phyloP scores from a whole-genome alignment of 1,140 invertebrate genomes.

The Drosophila melanica region DNA sequence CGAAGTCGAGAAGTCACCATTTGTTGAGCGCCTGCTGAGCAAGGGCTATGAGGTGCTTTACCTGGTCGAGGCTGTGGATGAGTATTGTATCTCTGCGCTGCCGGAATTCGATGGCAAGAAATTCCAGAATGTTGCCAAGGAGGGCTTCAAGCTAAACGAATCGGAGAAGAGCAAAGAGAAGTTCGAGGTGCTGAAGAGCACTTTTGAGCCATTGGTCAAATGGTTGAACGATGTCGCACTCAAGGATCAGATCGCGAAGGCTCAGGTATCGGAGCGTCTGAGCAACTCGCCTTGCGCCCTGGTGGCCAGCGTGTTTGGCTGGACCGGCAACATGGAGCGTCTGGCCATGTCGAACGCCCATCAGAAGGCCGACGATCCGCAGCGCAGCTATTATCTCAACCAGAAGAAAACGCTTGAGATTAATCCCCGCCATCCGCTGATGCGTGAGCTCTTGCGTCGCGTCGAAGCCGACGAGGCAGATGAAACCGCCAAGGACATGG shows the following conservation, averaged over 20 bases:
- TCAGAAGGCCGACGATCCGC: slow-evolving; percentile 97
- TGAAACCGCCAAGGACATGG: slow-evolving; percentile 93
- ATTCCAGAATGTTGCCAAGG: slow-evolving; percentile 99
- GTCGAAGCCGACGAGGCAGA: slow-evolving; percentile 93
- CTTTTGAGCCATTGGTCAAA: slow-evolving; percentile 95
- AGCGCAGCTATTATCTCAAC: slow-evolving; percentile 94
- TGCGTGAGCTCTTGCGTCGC: slow-evolving; percentile 94
- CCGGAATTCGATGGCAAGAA: slow-evolving; percentile 99
- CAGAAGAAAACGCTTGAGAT: slow-evolving; percentile 99
- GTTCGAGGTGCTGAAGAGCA: slow-evolving; percentile 91
- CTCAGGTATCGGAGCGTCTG: slow-evolving; percentile 94
- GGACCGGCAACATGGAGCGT: slow-evolving; percentile 99
- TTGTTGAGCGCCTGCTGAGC: slow-evolving; percentile 96
- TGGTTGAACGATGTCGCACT: slow-evolving; percentile 95
- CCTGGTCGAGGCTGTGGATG: slow-evolving; percentile 98
- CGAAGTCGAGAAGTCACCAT: slow-evolving; percentile 97
- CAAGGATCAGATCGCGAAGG: slow-evolving; percentile 93
- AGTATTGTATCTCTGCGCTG: slow-evolving; percentile 97
- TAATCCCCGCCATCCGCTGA: slow-evolving; percentile 98
- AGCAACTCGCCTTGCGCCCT: slow-evolving; percentile 97
- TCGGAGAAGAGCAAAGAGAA: slow-evolving; percentile 92
- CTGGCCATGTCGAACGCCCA: slow-evolving; percentile 98
- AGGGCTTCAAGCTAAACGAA: slow-evolving; percentile 95
- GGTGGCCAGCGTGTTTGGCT: slow-evolving; percentile 98
- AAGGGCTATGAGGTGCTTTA: slow-evolving; percentile 99